phyloP scores from a whole-genome alignment of 2,113 vertebrate genomes.

The Ibidorhyncha struthersii region DNA sequence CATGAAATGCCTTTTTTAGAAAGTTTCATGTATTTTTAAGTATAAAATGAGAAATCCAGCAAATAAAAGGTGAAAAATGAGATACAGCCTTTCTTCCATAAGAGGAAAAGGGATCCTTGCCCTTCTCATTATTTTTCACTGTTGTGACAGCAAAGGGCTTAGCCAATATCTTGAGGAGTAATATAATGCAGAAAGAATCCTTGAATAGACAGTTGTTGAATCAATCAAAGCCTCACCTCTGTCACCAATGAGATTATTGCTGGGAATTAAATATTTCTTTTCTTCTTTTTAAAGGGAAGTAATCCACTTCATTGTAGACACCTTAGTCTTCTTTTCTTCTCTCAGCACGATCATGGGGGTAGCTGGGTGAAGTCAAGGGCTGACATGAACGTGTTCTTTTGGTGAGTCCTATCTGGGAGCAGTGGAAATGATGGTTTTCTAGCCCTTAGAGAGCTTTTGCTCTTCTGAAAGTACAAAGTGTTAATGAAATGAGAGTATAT shows the following conservation, averaged over 20 bases:
- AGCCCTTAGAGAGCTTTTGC: neutral
- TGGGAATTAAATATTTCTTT: neutral
- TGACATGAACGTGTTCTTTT: neutral
- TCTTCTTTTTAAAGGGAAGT: neutral
- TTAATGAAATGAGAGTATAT: neutral
- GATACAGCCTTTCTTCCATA: neutral
- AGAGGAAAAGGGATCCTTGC: neutral
- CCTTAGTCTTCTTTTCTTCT: neutral
- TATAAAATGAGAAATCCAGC: neutral
- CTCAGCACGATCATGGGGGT: accelerated
- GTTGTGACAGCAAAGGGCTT: neutral
- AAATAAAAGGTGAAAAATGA: neutral
- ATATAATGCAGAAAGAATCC: neutral
- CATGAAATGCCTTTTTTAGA: neutral
- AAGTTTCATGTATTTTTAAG: neutral
- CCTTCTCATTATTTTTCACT: neutral
- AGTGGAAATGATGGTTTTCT: neutral
- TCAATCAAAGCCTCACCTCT: neutral
- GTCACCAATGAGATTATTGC: neutral
- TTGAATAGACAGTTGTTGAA: neutral
- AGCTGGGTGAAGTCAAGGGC: neutral
- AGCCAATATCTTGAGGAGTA: neutral
- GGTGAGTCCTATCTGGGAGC: neutral
- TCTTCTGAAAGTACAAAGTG: neutral
- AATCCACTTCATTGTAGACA: neutral